phyloP scores from a whole-genome alignment of 2,797 vertebrate genomes.

The Anabacerthia variegaticeps region DNA sequence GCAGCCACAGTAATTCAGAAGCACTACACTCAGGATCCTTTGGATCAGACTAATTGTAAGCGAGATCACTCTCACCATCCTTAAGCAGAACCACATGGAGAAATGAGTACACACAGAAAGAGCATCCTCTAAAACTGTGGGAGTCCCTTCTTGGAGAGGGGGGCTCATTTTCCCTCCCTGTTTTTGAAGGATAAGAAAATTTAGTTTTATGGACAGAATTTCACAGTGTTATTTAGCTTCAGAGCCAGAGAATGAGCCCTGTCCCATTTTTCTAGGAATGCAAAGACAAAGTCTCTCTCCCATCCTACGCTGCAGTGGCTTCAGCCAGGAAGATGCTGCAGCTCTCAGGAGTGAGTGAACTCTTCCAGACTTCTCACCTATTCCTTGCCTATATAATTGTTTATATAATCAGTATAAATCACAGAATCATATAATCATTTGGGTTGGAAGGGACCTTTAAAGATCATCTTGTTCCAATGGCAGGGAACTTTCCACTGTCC shows the following conservation, averaged over 20 bases:
- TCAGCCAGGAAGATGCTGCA: background rate
- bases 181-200: background rate
- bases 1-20: background rate
- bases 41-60: background rate
- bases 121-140: background rate
- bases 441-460: background rate
- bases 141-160: background rate
- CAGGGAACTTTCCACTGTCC: fast-evolving
- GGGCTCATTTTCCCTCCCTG: background rate
- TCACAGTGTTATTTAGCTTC: background rate
- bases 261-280: background rate
- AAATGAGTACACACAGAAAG: background rate
- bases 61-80: background rate
- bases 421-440: background rate
- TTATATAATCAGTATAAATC: background rate
- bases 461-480: fast-evolving
- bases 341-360: background rate
- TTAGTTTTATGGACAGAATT: background rate
- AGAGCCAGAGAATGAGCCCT: background rate
- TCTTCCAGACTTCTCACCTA: background rate
- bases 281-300: background rate
- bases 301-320: background rate
- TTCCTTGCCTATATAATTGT: background rate
- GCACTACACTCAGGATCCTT: background rate
- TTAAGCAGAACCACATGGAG: background rate